Evolutionary conservation across 2,113 vertebrate genomes (phyloP).

Genomic region (Podarcis muralis): DNA sequence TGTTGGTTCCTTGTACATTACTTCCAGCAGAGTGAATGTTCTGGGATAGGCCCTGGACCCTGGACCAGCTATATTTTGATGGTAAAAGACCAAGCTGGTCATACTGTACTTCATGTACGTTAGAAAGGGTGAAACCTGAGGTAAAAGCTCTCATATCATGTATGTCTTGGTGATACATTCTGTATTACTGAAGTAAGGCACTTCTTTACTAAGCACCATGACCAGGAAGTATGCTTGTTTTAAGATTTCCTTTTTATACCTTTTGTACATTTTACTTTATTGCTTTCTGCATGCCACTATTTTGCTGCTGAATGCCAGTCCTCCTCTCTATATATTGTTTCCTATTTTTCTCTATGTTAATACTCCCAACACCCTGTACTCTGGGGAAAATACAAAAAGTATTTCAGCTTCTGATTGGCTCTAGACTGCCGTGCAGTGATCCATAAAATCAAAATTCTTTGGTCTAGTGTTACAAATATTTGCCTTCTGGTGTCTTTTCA

Average conservation of each 20-base stretch:
- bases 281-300: too few relatives aligned
- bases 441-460: too few relatives aligned
- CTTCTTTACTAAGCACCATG: neutral
- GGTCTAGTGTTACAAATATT: too few relatives aligned
- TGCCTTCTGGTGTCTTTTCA: too few relatives aligned
- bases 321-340: too few relatives aligned
- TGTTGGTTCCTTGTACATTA: neutral
- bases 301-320: too few relatives aligned
- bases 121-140: neutral
- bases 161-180: neutral
- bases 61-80: neutral
- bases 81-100: neutral
- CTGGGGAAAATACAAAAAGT: too few relatives aligned
- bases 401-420: too few relatives aligned
- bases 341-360: too few relatives aligned
- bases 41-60: neutral
- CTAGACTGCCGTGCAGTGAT: too few relatives aligned
- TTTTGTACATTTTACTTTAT: neutral
- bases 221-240: neutral
- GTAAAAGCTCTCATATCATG: neutral
- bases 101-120: neutral
- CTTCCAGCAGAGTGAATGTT: neutral
- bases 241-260: neutral
- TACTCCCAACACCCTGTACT: too few relatives aligned
- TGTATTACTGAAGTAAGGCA: neutral